These are phyloP conservation scores for Petrocephalus zakoni DNA, from an alignment of 2,113 vertebrate species.

Conservation along the genomic window DNA sequence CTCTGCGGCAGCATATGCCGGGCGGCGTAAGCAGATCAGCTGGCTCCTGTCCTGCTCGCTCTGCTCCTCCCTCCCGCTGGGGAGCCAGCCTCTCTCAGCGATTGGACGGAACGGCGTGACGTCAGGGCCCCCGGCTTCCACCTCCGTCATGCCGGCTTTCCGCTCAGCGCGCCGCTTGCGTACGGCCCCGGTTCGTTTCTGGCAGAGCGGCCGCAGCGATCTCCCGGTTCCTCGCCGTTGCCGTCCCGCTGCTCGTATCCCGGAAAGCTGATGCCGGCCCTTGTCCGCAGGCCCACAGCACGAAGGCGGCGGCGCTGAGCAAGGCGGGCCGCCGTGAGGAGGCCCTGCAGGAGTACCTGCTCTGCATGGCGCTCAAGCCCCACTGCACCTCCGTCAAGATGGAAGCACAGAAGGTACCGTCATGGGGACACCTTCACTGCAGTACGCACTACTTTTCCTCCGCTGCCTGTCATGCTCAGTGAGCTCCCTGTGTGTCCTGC, in stretches of 20 bases:
- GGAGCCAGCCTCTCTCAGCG: not conserved
- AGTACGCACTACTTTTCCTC: not conserved
- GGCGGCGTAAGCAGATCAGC: not conserved
- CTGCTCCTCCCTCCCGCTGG: not conserved
- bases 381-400: slow-evolving; percentile 78
- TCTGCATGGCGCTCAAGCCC: slow-evolving; percentile 82
- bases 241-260: not conserved
- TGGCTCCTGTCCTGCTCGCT: not conserved
- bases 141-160: not conserved
- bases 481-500: slow-evolving; percentile 18
- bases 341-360: slow-evolving; percentile 79
- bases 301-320: slow-evolving; percentile 76
- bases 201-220: not conserved
- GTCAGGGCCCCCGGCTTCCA: not conserved
- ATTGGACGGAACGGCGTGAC: not conserved
- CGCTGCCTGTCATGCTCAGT: not conserved
- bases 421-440: not conserved
- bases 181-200: not conserved
- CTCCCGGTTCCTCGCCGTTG: not conserved
- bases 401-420: slow-evolving; percentile 79
- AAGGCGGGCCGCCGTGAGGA: slow-evolving; percentile 73
- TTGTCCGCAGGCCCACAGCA: slow-evolving; percentile 69
- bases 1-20: not conserved
- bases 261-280: not conserved
- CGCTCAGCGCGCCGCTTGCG: not conserved